These are phyloP conservation scores for Encarsia formosa DNA, from an alignment of 2,888 invertebrate genomes.

Conservation along the genomic window DNA sequence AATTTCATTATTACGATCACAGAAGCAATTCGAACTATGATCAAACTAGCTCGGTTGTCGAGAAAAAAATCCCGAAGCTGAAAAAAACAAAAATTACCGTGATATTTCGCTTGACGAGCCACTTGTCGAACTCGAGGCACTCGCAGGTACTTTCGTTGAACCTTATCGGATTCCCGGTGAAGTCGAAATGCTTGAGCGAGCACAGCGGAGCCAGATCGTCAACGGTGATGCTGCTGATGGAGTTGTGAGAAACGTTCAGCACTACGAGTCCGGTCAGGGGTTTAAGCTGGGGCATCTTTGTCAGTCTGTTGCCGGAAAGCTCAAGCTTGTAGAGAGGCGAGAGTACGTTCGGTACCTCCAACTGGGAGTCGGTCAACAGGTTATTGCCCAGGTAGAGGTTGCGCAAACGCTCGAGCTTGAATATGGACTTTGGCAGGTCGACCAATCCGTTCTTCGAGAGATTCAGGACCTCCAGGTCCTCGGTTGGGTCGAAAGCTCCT, in stretches of 20 bases:
- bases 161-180: slow-evolving; percentile 39
- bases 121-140: slow-evolving; percentile 37
- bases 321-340: slow-evolving; percentile 61
- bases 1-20: no score
- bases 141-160: slow-evolving; percentile 36
- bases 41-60: no score
- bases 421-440: slow-evolving; percentile 53
- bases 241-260: slow-evolving; percentile 64
- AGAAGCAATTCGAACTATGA: no score
- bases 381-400: slow-evolving; percentile 61
- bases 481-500: slow-evolving; percentile 54
- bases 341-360: slow-evolving; percentile 48
- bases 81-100: slow-evolving; percentile 8
- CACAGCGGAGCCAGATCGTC: slow-evolving; percentile 62
- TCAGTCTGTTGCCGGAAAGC: slow-evolving; percentile 59
- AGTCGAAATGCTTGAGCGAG: slow-evolving; percentile 58
- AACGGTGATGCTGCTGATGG: slow-evolving; percentile 52
- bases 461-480: slow-evolving; percentile 56
- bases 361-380: slow-evolving; percentile 50
- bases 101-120: slow-evolving; percentile 31
- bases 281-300: slow-evolving; percentile 60
- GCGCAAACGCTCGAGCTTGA: slow-evolving; percentile 59
- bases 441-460: slow-evolving; percentile 57
- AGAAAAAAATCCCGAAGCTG: no score
- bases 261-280: slow-evolving; percentile 57